Evolutionary conservation across 92 coral and sea anemone genomes (phyloP), one percentile per base, ranked within the genome.

Genomic region (Parazoanthus atlanticus): DNA sequence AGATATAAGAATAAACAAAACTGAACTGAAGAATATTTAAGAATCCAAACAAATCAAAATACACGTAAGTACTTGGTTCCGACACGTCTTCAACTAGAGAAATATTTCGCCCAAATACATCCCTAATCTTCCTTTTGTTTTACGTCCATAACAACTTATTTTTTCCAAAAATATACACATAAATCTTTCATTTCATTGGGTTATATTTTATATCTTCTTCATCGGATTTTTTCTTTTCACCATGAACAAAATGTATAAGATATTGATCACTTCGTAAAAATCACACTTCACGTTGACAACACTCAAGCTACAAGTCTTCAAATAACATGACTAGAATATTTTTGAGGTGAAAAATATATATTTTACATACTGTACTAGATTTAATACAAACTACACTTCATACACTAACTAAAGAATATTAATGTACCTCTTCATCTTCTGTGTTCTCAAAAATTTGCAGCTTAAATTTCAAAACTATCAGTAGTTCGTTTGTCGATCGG

Each of bases 161-260:
- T 43, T 46, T 69, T 83, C 64, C 36, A 83, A 83, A 67, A 69
- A 69, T 46, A 84, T 30, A 84, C 32, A 46, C 78, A 84, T 84
- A 69, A 84, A 84, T 84, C 78, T 84, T 84, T 84, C 87, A 84
- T 84, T 70, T 84, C 87, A 28, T 80, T 80, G 46, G 70, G 31
- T 80, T 84, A 26, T 72, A 43, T 69, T 84, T 70, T 84, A 28
- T 29, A 41, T 29, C 21, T 65, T 43, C 23, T 25, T 72, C 61
- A 29, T 83, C 76, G 11, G 38, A 6, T 46, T 69, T 70, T 38
- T 40, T 70, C 70, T 54, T 82, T 32, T 40, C 23, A 31, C 26
- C 47, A 36, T 11, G 26, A 31, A 65, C 32, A 82, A 64, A 52
- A 52, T 29, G 11, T 30, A 17, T 80, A 5, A 10, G 33, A 78